Percentiles rank a stretch among this genome's conserved stretches.
Evolutionary conservation across 2,888 invertebrate genomes (phyloP).

Genomic region (Drosophila pseudotakahashii): DNA sequence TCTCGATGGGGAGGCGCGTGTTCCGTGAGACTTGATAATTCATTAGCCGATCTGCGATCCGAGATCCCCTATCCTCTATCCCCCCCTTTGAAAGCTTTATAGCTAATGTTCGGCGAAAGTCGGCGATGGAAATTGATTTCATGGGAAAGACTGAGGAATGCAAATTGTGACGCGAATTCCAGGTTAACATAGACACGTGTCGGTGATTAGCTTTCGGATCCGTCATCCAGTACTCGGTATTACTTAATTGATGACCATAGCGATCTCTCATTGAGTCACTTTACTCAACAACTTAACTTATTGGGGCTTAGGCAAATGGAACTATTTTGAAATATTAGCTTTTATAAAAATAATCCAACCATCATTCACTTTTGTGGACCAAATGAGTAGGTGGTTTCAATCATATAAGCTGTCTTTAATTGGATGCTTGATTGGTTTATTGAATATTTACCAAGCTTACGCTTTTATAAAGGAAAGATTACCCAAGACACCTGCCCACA

Average conservation of each 20-base stretch:
- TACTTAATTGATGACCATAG: conserved; percentile 3
- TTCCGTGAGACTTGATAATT: conserved; percentile 21
- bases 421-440: not conserved
- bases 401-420: not conserved
- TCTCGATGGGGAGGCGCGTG: conserved; percentile 24
- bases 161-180: conserved; percentile 8
- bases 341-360: not conserved
- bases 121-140: conserved; percentile 44
- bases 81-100: not conserved
- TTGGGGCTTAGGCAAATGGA: not conserved
- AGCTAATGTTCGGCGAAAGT: conserved; percentile 32
- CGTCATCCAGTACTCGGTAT: not conserved
- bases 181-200: conserved; percentile 31
- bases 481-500: not conserved
- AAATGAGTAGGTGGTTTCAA: not conserved
- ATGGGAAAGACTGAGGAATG: conserved; percentile 37
- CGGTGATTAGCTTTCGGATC: conserved; percentile 4
- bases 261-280: not conserved
- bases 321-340: not conserved
- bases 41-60: conserved; percentile 22
- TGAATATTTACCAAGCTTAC: not conserved
- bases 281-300: not conserved
- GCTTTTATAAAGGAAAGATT: not conserved
- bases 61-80: not conserved
- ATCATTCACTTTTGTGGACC: not conserved